phyloP scores from a whole-genome alignment of 2,113 vertebrate species.

The Sander vitreus region DNA sequence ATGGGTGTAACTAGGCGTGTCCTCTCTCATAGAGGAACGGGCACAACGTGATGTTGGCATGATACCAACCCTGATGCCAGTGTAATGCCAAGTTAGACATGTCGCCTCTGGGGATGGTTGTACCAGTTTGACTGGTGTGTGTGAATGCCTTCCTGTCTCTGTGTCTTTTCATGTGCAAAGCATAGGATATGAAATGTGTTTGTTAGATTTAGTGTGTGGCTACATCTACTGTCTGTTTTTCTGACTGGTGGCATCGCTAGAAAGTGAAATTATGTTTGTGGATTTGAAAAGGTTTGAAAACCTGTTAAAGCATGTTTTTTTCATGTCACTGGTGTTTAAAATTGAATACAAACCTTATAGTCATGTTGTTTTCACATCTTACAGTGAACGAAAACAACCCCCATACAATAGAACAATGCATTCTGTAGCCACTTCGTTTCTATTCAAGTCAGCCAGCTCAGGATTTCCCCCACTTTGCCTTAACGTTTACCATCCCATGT shows the following conservation, averaged over 20 bases:
- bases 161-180: conserved; percentile 24
- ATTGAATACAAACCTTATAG: neutral
- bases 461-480: conserved; percentile 54
- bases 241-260: conserved; percentile 21
- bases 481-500: conserved; percentile 47
- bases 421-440: conserved; percentile 43
- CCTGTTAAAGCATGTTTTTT: neutral
- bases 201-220: conserved; percentile 37
- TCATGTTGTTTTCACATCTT: conserved; percentile 23
- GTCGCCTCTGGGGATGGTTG: neutral
- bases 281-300: conserved; percentile 26
- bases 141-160: neutral
- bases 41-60: conserved; percentile 19
- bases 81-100: conserved; percentile 19
- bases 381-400: conserved; percentile 37
- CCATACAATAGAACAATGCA: conserved; percentile 64
- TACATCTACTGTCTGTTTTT: conserved; percentile 53
- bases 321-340: conserved; percentile 7
- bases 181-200: conserved; percentile 41
- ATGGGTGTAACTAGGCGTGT: conserved; percentile 31
- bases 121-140: conserved; percentile 30
- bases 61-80: conserved; percentile 1
- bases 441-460: conserved; percentile 53
- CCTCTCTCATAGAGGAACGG: conserved; percentile 15
- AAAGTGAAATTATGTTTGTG: conserved; percentile 31